These are phyloP conservation scores for Xerus inauris DNA, from an alignment of 2,113 vertebrate genomes.

Conservation along the genomic window DNA sequence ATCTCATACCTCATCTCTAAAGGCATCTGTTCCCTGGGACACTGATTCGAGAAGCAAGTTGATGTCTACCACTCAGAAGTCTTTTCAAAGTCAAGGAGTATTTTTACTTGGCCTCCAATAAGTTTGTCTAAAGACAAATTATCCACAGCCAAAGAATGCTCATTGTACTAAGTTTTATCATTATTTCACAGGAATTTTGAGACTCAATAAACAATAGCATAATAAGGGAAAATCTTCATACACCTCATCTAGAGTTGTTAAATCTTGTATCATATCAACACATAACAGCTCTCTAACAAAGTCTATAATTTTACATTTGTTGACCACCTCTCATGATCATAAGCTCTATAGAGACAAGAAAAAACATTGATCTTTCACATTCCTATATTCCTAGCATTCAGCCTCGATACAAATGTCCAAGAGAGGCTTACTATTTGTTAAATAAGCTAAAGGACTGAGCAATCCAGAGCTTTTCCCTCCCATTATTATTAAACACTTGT, in stretches of 20 bases:
- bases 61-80: neutral
- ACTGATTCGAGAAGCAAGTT: neutral
- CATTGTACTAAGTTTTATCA: neutral
- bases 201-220: neutral
- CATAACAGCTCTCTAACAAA: neutral
- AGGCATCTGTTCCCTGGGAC: neutral
- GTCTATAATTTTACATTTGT: neutral
- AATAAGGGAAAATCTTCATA: neutral
- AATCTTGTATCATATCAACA: neutral
- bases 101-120: neutral
- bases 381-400: neutral
- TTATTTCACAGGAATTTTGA: neutral
- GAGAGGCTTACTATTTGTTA: neutral
- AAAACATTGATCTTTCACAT: neutral
- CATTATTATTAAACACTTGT: neutral
- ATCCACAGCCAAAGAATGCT: neutral
- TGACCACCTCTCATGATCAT: neutral
- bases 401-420: neutral
- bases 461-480: neutral
- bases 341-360: neutral
- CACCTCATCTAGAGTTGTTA: neutral
- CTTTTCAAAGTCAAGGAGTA: neutral
- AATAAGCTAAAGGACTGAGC: neutral
- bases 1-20: neutral
- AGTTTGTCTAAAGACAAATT: constrained; percentile 2